These are phyloP conservation scores for Ochotona princeps DNA, from an alignment of 2,113 vertebrate species.

Conservation along the genomic window DNA sequence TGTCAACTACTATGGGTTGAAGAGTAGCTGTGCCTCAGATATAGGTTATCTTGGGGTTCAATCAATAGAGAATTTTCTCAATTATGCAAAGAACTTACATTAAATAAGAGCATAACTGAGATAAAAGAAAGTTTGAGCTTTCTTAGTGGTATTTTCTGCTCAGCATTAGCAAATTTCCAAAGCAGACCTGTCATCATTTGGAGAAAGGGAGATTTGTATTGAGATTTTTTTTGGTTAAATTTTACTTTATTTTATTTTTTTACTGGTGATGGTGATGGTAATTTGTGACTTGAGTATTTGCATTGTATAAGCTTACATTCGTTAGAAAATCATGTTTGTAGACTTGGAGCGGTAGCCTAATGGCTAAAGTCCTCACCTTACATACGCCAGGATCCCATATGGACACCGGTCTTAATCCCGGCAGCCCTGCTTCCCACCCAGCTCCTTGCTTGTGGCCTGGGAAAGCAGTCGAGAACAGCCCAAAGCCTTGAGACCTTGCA, in stretches of 20 bases:
- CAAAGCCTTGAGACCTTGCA: too few species aligned
- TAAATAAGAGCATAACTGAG: background rate
- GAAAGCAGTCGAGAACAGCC: too few species aligned
- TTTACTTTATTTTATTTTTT: background rate
- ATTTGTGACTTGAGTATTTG: conserved; percentile 44
- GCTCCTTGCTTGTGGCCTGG: too few species aligned
- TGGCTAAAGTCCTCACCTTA: too few species aligned
- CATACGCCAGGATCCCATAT: too few species aligned
- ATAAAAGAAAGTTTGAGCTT: background rate
- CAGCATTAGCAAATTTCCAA: conserved; percentile 3
- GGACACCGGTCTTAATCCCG: too few species aligned
- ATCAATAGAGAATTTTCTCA: background rate
- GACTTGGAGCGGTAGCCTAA: too few species aligned
- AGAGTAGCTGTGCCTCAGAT: background rate
- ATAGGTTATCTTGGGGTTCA: background rate
- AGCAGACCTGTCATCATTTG: background rate
- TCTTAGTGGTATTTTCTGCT: conserved; percentile 5
- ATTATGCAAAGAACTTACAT: background rate
- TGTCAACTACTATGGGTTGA: background rate
- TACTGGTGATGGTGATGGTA: background rate
- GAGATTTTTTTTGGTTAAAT: too few species aligned
- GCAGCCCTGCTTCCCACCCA: too few species aligned
- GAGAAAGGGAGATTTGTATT: background rate
- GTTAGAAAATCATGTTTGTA: conserved; percentile 9
- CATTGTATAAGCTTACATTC: background rate